Base-by-base conservation (phyloP, 2,113 vertebrate species). In the Cephalopterus ornatus region DNA sequence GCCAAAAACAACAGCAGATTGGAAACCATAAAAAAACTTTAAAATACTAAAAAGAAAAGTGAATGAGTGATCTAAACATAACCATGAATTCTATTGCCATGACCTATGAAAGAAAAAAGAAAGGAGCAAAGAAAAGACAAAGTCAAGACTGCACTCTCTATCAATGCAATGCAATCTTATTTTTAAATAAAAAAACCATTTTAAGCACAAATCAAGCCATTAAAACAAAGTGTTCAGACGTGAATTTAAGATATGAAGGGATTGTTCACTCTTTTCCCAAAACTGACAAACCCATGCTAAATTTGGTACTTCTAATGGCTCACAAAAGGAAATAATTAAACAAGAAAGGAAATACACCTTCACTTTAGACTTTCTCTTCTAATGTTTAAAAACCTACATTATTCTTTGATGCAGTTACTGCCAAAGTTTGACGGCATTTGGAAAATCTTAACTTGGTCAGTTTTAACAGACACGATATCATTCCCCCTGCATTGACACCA, bases 1-100 rank as follows among this genome's bases (percentile, higher is more conserved):
- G 97, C 98, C 97, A 98, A 98, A 93, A 91, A 81, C 93, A 98
- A 97, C 96, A 97, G 82, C 95, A 85, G 81, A 97, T 96, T 61
- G 95, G 96, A 98, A 98, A 95, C 93, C 89, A 94, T 95, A 97
- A 98, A 98, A 97, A 68, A 21, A 32, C 53, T 95, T 97, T 92
- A 97, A 97, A 98, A 97, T 83, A 79, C 93, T 97, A 96, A 96
- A 97, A 97, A 76, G 93, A 96, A 95, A 96, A 97, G 89, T 84
- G 95, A 97, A 95, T 92, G 94, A 97, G 77, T 89, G 92, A 94
- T 97, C 92, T 97, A 97, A 98, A 97, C 95, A 92, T 85, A 96
- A 97, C 92, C 42, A 7, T 46, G 76, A 94, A 86, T 85, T 85
- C 83, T 95, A 96, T 98, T 98, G 97, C 96, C 96, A 98, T 95